These are phyloP conservation scores for Schizopygopsis malacanthus DNA, from an alignment of 2,797 vertebrate genomes.

Conservation along the genomic window DNA sequence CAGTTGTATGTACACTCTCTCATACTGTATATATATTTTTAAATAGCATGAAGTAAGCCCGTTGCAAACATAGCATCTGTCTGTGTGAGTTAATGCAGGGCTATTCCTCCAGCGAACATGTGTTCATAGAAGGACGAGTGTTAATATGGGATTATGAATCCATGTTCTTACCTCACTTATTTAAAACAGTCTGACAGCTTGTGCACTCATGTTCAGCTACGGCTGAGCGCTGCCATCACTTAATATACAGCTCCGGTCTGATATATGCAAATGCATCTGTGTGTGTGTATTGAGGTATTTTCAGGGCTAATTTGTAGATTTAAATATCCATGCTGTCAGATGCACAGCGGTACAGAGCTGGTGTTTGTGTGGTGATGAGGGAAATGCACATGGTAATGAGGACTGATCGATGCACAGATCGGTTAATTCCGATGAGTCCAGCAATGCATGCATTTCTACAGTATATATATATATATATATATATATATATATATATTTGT, in stretches of 20 bases:
- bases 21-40: neutral
- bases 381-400: constrained; percentile 3
- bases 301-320: constrained; percentile 49
- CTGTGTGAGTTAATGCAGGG: neutral
- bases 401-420: constrained; percentile 10
- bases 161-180: constrained; percentile 32
- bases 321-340: constrained; percentile 53
- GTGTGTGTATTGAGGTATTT: constrained; percentile 24
- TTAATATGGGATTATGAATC: constrained; percentile 33
- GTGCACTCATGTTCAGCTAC: constrained; percentile 4
- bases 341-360: neutral
- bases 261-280: constrained; percentile 38
- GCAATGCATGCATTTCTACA: neutral
- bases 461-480: neutral
- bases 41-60: neutral
- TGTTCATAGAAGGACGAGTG: constrained; percentile 6
- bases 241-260: constrained; percentile 11
- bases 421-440: neutral
- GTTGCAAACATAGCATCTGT: neutral
- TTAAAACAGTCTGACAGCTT: constrained; percentile 39
- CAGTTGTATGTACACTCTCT: neutral
- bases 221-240: constrained; percentile 18
- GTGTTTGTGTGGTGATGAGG: neutral
- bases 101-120: neutral
- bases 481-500: neutral